phyloP scores from a whole-genome alignment of 2,888 invertebrate genomes.

The Agrenia bidenticulata region DNA sequence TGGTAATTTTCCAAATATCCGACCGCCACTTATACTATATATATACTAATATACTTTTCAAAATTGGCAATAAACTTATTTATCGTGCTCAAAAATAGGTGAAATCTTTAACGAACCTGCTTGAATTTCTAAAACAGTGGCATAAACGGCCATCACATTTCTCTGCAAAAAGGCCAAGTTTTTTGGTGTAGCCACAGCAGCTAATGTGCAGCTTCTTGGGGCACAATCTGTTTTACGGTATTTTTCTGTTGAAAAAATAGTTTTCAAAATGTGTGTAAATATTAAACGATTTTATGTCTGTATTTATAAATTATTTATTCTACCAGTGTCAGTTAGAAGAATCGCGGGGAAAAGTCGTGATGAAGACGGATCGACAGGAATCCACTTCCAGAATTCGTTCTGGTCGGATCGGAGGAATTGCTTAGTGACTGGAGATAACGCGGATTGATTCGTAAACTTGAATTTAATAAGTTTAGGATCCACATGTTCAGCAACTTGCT shows the following conservation, averaged over 20 bases:
- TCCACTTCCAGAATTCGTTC: constrained; percentile 53
- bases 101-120: not conserved
- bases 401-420: constrained; percentile 54
- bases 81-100: not conserved
- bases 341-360: not conserved
- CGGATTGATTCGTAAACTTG: constrained; percentile 13
- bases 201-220: not conserved
- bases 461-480: constrained; percentile 40
- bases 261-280: not conserved
- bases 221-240: not conserved
- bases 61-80: not conserved
- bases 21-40: too few species aligned
- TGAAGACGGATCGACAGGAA: constrained; percentile 34
- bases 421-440: constrained; percentile 28
- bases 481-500: not conserved
- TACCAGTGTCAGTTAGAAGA: constrained; percentile 14
- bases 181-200: not conserved
- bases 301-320: not conserved
- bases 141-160: constrained; percentile 5
- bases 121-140: constrained; percentile 6
- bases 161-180: constrained; percentile 1
- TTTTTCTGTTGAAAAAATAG: constrained; percentile 4
- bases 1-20: too few species aligned
- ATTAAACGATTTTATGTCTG: too few species aligned
- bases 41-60: not conserved